A percentile compares a stretch with the other conserved stretches of the same genome.
These are phyloP conservation scores for Leptinotarsa rubiginosa DNA, from an alignment of 2,888 invertebrate genomes.

Conservation along the genomic window DNA sequence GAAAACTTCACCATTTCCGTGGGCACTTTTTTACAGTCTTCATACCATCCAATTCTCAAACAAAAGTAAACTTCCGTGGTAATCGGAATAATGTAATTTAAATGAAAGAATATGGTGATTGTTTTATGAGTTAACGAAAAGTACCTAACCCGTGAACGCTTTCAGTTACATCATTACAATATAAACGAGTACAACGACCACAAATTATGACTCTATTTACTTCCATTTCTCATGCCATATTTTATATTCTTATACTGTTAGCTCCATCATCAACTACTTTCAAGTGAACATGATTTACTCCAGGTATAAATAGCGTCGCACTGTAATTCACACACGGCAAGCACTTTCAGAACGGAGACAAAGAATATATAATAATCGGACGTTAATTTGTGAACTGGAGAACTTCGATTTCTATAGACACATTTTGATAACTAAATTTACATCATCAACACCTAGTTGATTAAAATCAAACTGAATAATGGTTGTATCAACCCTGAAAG, in stretches of 20 bases:
- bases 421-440: too few relatives aligned
- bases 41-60: background rate
- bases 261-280: constrained; percentile 16
- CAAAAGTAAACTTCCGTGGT: constrained; percentile 1
- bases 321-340: background rate
- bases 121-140: constrained; percentile 29
- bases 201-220: constrained; percentile 33
- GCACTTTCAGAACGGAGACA: background rate
- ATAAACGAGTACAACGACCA: constrained; percentile 23
- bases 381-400: too few relatives aligned
- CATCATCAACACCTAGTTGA: too few relatives aligned
- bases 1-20: too few relatives aligned
- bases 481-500: too few relatives aligned
- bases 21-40: background rate
- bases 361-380: background rate
- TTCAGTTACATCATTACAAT: constrained; percentile 30
- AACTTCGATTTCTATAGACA: too few relatives aligned
- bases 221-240: constrained; percentile 23
- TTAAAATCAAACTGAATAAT: too few relatives aligned
- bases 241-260: constrained; percentile 24
- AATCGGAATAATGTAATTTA: constrained; percentile 22
- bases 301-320: constrained; percentile 19
- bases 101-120: constrained; percentile 35
- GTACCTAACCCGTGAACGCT: constrained; percentile 29
- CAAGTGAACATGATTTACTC: constrained; percentile 14